Evolutionary conservation across 2,113 vertebrate genomes (phyloP), one percentile per base, ranked within the genome.

Genomic region (Vanacampus margaritifer): DNA sequence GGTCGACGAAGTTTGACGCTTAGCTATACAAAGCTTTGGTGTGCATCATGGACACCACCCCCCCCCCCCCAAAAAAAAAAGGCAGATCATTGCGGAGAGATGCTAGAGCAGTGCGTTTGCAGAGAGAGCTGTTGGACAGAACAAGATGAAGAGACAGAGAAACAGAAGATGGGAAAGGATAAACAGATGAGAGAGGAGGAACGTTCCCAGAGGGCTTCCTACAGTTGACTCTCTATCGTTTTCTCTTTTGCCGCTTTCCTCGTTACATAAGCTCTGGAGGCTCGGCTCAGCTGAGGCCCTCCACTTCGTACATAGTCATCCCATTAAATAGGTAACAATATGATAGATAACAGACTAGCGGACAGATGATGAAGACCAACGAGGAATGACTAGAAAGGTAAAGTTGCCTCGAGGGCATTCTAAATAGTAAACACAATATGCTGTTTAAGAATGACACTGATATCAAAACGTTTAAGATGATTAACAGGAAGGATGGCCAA

Each of bases 261-360:
- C 41, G 58, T 83, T 80, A 81, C 82, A 71, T 84, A 84, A 89
- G 59, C 72, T 62, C 13, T 37, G 2, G 61, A 73, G 41, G 48
- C 58, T 65, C 51, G 28, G 54, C 54, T 57, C 71, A 75, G 71
- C 73, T 65, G 72, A 72, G 68, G 59, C 67, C 61, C 62, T 50
- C 68, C 59, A 58, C 62, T 24, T 43, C 3, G 59, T 67, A 67
- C 63, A 10, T 53, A 32, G 63, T 35, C 17, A 14, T 51, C n/a
- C 13, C 6, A 13, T 24, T 61, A 16, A 39, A 41, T 37, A 41
- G 37, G 19, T 16, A 32, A 5, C 12, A 37, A 60, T 37, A 36
- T 21, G 56, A 60, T 36, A 21, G 56, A 60, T 13, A 41, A 35
- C 21, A 23, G 17, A 59, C 19, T 36, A 21, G 35, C 3, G 12